A percentile compares a stretch with the other conserved stretches of the same genome.
These are phyloP conservation scores for Holothuria scabra DNA, from an alignment of 53 echinoderm and acorn worm genomes.

Conservation along the genomic window DNA sequence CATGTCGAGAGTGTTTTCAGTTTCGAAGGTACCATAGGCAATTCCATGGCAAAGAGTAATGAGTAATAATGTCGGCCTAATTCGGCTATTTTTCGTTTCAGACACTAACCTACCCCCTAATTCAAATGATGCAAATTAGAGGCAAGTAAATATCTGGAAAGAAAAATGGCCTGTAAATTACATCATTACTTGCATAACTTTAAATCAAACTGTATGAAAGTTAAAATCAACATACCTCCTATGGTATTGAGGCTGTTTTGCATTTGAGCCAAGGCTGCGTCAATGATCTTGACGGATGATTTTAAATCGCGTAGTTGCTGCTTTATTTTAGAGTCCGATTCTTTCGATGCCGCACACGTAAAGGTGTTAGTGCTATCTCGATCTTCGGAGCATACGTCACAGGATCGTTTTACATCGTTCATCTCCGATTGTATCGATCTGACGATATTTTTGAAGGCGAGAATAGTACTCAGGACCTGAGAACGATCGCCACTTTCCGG, in stretches of 20 bases:
- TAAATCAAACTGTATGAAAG: too few relatives aligned
- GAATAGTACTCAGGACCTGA: constrained; percentile 6
- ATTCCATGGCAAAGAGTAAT: too few relatives aligned
- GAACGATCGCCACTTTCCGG: neutral
- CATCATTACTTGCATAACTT: too few relatives aligned
- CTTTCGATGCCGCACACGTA: neutral
- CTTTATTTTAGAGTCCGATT: constrained; percentile 13
- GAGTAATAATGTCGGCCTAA: too few relatives aligned
- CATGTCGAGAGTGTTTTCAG: too few relatives aligned
- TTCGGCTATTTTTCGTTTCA: too few relatives aligned
- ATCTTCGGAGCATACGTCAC: constrained; percentile 17
- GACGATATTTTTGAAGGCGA: constrained; percentile 37
- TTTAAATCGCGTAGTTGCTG: constrained; percentile 22
- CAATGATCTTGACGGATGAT: neutral
- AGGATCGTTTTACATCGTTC: neutral
- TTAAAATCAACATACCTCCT: constrained; percentile 19
- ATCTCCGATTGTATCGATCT: constrained; percentile 32
- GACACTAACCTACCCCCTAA: too few relatives aligned
- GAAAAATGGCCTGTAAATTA: too few relatives aligned
- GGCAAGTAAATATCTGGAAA: too few relatives aligned
- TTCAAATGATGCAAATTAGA: too few relatives aligned
- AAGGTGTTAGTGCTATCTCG: neutral
- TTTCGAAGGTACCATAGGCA: too few relatives aligned
- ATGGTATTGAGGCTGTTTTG: neutral
- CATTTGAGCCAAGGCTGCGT: neutral